Evolutionary conservation across 2,888 invertebrate species (phyloP).

Genomic region (Trachelus troglodyta): DNA sequence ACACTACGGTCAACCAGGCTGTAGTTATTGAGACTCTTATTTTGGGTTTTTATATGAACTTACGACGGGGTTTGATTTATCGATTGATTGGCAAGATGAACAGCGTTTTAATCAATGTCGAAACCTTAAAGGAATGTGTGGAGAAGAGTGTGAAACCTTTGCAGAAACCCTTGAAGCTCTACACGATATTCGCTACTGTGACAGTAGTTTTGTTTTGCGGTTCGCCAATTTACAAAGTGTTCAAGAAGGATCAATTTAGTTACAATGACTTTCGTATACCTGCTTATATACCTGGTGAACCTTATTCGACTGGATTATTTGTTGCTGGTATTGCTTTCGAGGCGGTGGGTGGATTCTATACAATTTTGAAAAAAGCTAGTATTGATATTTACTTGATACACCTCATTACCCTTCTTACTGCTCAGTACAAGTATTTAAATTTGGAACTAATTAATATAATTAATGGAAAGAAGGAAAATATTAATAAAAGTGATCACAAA

Average conservation of each 20-base stretch:
- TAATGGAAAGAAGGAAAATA: not conserved
- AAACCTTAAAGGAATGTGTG: constrained; percentile 15
- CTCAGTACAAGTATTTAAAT: constrained; percentile 38
- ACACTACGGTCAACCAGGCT: constrained; percentile 28
- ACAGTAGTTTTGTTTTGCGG: constrained; percentile 27
- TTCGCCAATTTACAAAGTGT: constrained; percentile 23
- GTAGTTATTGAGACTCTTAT: constrained; percentile 30
- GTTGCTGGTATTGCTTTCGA: constrained; percentile 24
- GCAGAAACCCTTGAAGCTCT: constrained; percentile 32
- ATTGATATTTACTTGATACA: constrained; percentile 42
- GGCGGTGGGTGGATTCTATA: constrained; percentile 15
- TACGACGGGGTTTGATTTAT: constrained; percentile 22
- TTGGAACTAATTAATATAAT: constrained; percentile 28
- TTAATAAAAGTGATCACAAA: not conserved
- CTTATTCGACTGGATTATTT: constrained; percentile 31
- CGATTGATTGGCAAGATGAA: constrained; percentile 34
- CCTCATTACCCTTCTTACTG: constrained; percentile 34
- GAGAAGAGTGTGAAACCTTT: constrained; percentile 23
- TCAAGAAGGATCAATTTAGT: constrained; percentile 30
- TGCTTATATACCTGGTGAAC: constrained; percentile 28
- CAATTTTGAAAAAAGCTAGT: constrained; percentile 31
- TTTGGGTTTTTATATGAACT: constrained; percentile 29
- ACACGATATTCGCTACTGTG: constrained; percentile 21
- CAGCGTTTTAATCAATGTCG: constrained; percentile 16
- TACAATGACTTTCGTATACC: constrained; percentile 38